Evolutionary conservation across 2,113 vertebrate species (phyloP), one percentile per base, ranked within the genome.

Genomic region (Nothobranchius kuhntae): DNA sequence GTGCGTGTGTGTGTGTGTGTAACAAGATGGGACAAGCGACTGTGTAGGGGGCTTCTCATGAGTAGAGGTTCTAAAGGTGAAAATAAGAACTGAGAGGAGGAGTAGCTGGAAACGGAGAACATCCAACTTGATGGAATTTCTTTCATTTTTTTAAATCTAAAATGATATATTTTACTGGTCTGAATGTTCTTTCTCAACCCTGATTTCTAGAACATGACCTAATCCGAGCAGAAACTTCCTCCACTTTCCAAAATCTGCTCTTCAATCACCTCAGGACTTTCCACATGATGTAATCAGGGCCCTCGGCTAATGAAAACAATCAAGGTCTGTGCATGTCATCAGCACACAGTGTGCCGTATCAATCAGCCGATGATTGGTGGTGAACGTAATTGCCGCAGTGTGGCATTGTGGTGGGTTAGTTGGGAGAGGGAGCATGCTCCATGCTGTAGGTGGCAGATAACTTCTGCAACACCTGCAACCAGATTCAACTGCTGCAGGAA

Each of bases 331-430:
- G 77, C 65, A 61, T 40, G 59, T 84, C 81, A 86, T 86, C 86
- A 83, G 72, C 73, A 62, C 85, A 72, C 81, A 82, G 77, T 76
- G 55, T 55, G 84, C 44, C 13, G 59, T 57, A 83, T 82, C 86
- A 86, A 89, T 86, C 83, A 87, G 76, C 3, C 62, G 44, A 53
- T 80, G 82, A 87, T 75, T 87, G 74, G 80, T 73, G 81, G 82
- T 81, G 83, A 80, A 45, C 66, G 61, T 85, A 86, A 86, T 87
- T 91, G 77, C 61, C 53, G n/a, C 48, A 36, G 36, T 2, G 36
- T 15, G 59, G 72, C 35, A 70, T 58, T 75, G 75, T 56, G 65
- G 14, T 53, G 78, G 46, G 68, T 7, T 75, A 56, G 55, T 53
- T 69, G 46, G 30, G 73, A 74, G 64, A 17, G 63, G 46, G 24